Base-by-base conservation (phyloP, 2,797 vertebrate species). In the Oophaga sylvatica region DNA sequence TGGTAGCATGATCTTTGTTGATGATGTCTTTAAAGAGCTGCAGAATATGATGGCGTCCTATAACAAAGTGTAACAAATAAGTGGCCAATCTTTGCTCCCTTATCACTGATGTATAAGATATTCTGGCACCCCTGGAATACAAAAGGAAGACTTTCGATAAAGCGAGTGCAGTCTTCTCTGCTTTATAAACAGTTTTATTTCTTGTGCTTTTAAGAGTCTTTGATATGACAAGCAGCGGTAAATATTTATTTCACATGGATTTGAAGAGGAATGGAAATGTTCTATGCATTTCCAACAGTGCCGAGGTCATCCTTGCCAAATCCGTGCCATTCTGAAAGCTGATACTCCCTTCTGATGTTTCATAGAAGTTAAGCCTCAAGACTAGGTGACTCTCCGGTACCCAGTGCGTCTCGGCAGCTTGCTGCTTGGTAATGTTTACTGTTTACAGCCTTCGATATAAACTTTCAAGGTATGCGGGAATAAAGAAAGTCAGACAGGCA, bases 401-500 rank as follows among this genome's bases (percentile, higher is more conserved):
- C 71, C 41, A 75, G 71, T 60, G 45, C 12, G 65, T 11, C 80
- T 59, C 17, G 13, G 22, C 62, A 15, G 35, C 53, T 71, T 68
- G 65, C 31, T 10, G 57, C 59, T 59, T 56, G 20, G 10, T 12
- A 65, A 84, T 73, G 65, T 84, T 88, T 88, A 75, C 68, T 79
- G 26, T 86, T 68, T 89, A 53, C 70, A 86, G 22, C 29, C 29
- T 63, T 79, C 80, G 73, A 41, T 73, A 26, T 77, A 83, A 78
- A 79, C 31, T 70, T 81, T 71, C 5, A 35, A 62, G 57, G 35
- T 78, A 68, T 71, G 56, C 65, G 60, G 63, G 53, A 19, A 86
- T 70, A 77, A 19, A 77, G 78, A 68, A 82, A 83, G 79, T 71
- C 48, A 85, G 71, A 88, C 77, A 88, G 78, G 70, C 68, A 89